Evolutionary conservation across 2,888 invertebrate genomes (phyloP).

Genomic region (Sesia bembeciformis): DNA sequence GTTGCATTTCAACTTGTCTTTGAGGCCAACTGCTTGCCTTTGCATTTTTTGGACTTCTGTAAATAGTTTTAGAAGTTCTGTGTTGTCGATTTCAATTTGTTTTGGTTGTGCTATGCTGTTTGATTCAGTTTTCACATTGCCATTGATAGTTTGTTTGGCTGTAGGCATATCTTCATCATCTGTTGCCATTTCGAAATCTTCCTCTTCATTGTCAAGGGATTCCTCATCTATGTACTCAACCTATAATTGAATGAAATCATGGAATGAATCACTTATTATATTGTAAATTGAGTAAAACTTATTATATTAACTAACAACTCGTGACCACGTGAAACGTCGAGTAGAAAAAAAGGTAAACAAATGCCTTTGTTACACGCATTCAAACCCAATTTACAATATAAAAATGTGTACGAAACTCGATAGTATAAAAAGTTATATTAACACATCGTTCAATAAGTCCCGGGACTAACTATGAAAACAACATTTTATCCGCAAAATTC

Average conservation of each 20-base stretch:
- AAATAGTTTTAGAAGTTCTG: slow-evolving; percentile 52
- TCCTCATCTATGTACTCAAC: slow-evolving; percentile 69
- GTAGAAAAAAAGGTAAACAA: too few relatives aligned
- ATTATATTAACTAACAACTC: too few relatives aligned
- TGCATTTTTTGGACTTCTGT: slow-evolving; percentile 60
- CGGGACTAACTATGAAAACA: too few relatives aligned
- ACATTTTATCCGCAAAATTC: too few relatives aligned
- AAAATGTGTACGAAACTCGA: too few relatives aligned
- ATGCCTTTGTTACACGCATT: too few relatives aligned
- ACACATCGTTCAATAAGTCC: too few relatives aligned
- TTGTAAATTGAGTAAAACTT: too few relatives aligned
- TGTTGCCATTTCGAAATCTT: slow-evolving; percentile 36
- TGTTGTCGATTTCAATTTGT: slow-evolving; percentile 20
- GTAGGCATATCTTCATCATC: slow-evolving; percentile 23
- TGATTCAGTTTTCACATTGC: not conserved
- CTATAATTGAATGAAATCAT: slow-evolving; percentile 17
- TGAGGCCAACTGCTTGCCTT: slow-evolving; percentile 38
- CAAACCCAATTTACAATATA: too few relatives aligned
- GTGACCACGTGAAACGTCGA: too few relatives aligned
- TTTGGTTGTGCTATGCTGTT: slow-evolving; percentile 2
- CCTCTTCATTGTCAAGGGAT: slow-evolving; percentile 41
- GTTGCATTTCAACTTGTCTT: slow-evolving; percentile 50
- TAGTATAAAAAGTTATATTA: too few relatives aligned
- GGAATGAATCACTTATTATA: too few relatives aligned
- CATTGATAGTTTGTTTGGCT: not conserved